A percentile compares a stretch with the other conserved stretches of the same genome.
These are phyloP conservation scores for Ceratoteleas bidentatus DNA, from an alignment of 1,140 invertebrate genomes.

Conservation along the genomic window DNA sequence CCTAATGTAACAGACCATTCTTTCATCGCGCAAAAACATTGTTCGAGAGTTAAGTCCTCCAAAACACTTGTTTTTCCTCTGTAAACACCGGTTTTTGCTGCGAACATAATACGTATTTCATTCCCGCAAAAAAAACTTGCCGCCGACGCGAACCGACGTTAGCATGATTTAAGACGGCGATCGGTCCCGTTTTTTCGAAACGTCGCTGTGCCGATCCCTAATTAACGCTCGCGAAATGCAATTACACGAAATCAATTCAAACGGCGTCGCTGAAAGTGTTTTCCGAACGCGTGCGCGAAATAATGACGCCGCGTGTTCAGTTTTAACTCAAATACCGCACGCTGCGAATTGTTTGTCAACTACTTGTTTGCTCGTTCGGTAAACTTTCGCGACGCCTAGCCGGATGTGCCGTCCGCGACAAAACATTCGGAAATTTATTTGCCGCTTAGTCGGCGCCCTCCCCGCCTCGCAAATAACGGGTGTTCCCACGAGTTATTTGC, in stretches of 20 bases:
- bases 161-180: no score
- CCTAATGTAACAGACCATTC: no score
- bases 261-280: constrained; percentile 58
- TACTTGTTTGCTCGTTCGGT: constrained; percentile 63
- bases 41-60: no score
- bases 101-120: no score
- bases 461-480: constrained; percentile 29
- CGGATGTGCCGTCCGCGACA: constrained; percentile 54
- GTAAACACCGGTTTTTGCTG: no score
- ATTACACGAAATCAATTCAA: constrained; percentile 51
- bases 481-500: constrained; percentile 57
- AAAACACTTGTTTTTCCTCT: no score
- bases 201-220: no score
- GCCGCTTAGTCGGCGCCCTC: constrained; percentile 12
- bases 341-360: constrained; percentile 62
- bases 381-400: constrained; percentile 51
- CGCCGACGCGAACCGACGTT: no score
- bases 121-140: no score
- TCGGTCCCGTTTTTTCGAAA: no score
- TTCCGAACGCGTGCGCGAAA: constrained; percentile 36
- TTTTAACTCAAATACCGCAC: constrained; percentile 51
- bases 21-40: no score
- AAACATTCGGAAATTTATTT: constrained; percentile 60
- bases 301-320: constrained; percentile 54
- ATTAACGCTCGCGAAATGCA: constrained; percentile 44